phyloP scores from a whole-genome alignment of 64 coral and sea anemone genomes.

The Catalaphyllia jardinei region DNA sequence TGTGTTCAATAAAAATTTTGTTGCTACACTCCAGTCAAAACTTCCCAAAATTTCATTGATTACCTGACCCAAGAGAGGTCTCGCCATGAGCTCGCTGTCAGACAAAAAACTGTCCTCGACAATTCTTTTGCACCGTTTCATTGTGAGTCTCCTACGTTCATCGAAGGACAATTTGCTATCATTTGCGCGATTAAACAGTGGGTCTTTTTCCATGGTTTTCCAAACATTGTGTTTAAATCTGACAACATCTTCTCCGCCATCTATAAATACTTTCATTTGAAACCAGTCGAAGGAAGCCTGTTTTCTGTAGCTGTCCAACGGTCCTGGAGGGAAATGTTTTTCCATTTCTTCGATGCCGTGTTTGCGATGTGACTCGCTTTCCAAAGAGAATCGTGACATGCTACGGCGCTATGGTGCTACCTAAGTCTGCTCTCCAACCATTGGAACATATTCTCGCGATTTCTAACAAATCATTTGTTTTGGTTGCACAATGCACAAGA shows the following conservation, averaged over 20 bases:
- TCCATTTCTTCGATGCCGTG: neutral
- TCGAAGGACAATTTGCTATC: constrained; percentile 64
- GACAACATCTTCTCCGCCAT: constrained; percentile 82
- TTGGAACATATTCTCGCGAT: neutral
- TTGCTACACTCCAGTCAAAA: constrained; percentile 74
- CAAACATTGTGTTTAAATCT: constrained; percentile 77
- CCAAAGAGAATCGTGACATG: constrained; percentile 38
- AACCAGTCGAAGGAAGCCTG: constrained; percentile 80
- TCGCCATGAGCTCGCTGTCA: constrained; percentile 62
- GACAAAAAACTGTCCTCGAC: constrained; percentile 82
- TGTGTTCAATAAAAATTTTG: constrained; percentile 60
- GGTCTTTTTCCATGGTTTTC: constrained; percentile 79
- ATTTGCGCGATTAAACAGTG: constrained; percentile 71
- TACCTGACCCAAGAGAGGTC: constrained; percentile 59
- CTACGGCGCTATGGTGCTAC: neutral
- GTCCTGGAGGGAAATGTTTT: constrained; percentile 65
- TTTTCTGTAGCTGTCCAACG: constrained; percentile 77
- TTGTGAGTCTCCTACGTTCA: constrained; percentile 62
- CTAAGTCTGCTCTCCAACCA: neutral
- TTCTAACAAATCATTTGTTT: neutral
- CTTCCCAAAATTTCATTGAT: constrained; percentile 60
- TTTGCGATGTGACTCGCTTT: neutral
- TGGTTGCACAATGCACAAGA: neutral
- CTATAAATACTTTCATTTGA: constrained; percentile 86
- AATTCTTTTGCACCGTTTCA: constrained; percentile 64